A percentile compares a stretch with the other conserved stretches of the same genome.
phyloP scores from a whole-genome alignment of 2,888 invertebrate genomes.

The Amblyteles armatorius region DNA sequence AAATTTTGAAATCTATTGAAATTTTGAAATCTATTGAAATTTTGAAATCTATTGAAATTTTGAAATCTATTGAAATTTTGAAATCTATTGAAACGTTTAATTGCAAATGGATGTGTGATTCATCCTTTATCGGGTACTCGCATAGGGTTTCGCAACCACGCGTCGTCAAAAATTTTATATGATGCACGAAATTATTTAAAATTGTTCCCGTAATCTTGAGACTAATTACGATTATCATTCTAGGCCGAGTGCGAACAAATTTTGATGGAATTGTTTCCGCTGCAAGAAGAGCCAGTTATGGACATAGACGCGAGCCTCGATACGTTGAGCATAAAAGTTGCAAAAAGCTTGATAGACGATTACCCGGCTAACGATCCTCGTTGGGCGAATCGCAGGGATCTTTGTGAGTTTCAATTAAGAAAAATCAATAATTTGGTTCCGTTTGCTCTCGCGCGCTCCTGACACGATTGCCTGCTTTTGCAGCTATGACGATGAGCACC shows the following conservation, averaged over 20 bases:
- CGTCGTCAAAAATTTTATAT: background rate
- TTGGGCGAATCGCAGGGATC: slow-evolving; percentile 86
- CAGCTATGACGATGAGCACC: slow-evolving; percentile 81
- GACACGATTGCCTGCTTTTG: slow-evolving; percentile 15
- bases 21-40: too few relatives aligned
- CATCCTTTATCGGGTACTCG: too few relatives aligned
- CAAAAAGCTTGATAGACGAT: slow-evolving; percentile 93
- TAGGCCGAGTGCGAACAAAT: slow-evolving; percentile 85
- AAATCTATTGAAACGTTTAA: too few relatives aligned
- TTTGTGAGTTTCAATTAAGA: slow-evolving; percentile 74
- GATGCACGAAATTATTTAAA: background rate
- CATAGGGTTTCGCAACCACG: too few relatives aligned
- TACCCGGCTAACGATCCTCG: slow-evolving; percentile 95
- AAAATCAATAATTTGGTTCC: background rate
- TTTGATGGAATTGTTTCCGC: slow-evolving; percentile 85
- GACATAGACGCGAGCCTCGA: slow-evolving; percentile 86
- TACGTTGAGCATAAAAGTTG: slow-evolving; percentile 88
- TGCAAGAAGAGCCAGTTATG: slow-evolving; percentile 83
- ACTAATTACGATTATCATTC: slow-evolving; percentile 67
- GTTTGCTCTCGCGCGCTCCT: background rate
- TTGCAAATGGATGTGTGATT: too few relatives aligned
- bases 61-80: too few relatives aligned
- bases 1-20: too few relatives aligned
- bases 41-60: too few relatives aligned
- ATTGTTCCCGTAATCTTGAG: background rate